Conservation (phyloP, 1,140 invertebrate genomes). For the Hycleus phaleratus region DNA sequence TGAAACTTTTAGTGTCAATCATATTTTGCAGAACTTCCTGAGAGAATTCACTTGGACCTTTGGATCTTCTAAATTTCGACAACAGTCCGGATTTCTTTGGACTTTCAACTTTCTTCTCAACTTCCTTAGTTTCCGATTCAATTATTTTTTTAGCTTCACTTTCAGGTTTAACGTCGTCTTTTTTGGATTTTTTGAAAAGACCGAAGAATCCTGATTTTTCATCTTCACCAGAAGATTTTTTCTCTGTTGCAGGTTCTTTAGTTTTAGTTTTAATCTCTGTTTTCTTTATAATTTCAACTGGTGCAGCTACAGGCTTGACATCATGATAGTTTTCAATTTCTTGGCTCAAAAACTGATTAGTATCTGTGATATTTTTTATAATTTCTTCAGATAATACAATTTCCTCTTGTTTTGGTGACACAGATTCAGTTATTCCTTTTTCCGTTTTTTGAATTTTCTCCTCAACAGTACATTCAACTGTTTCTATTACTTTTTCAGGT, state of each 20-base stretch:
- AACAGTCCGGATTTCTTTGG: slow-evolving; percentile 1
- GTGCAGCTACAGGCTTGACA: background rate
- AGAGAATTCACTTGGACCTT: slow-evolving; percentile 1
- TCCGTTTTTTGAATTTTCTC: no score
- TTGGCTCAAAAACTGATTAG: slow-evolving; percentile 1
- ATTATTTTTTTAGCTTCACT: background rate
- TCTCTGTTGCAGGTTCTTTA: background rate
- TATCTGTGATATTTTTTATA: slow-evolving; percentile 8
- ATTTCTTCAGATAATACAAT: slow-evolving; percentile 3
- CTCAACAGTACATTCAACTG: no score
- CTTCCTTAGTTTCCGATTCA: background rate
- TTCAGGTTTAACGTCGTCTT: background rate
- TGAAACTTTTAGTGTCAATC: slow-evolving; percentile 25
- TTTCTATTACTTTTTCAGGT: no score
- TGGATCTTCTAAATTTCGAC: slow-evolving; percentile 4
- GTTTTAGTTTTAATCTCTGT: background rate
- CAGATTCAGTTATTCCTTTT: no score
- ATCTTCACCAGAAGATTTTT: background rate
- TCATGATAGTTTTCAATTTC: slow-evolving; percentile 15
- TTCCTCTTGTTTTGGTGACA: background rate
- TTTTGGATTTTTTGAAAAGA: background rate
- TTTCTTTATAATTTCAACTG: background rate
- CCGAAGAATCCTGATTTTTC: background rate
- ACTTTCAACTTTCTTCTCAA: background rate
- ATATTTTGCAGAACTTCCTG: slow-evolving; percentile 21